phyloP scores from a whole-genome alignment of 2,888 invertebrate species.

The Cylindroiulus punctatus region DNA sequence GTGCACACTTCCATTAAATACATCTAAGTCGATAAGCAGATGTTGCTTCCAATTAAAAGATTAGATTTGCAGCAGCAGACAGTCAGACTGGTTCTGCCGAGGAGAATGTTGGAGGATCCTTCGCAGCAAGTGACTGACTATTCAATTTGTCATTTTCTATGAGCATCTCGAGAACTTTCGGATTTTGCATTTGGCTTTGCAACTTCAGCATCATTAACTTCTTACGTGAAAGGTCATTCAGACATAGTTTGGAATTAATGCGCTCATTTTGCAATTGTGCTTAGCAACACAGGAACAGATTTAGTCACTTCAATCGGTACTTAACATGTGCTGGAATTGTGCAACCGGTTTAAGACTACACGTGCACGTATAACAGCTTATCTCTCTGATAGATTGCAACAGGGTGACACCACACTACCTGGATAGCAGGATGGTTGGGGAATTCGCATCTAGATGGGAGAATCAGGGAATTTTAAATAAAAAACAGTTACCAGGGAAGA shows the following conservation, averaged over 20 bases:
- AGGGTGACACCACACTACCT: no score
- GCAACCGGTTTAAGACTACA: no score
- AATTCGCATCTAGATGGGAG: no score
- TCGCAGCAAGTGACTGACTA: neutral
- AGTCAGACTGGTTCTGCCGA: neutral
- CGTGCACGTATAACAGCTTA: no score
- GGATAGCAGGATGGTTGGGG: no score
- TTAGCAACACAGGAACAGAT: no score
- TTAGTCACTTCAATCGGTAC: no score
- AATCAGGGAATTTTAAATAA: no score
- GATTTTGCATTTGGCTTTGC: neutral
- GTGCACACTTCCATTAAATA: conserved; percentile 45
- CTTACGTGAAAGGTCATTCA: neutral
- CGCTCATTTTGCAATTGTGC: neutral
- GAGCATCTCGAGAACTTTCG: neutral
- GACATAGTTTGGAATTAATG: neutral
- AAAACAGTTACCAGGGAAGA: no score
- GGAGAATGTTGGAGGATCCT: neutral
- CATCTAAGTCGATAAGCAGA: conserved; percentile 40
- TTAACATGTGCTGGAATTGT: no score
- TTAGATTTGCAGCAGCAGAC: conserved; percentile 16
- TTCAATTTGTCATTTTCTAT: neutral
- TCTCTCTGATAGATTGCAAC: no score
- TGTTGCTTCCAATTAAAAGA: conserved; percentile 43
- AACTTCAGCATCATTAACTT: neutral